These are phyloP conservation scores for Tetragnatha versicolor DNA, from an alignment of 1,140 invertebrate genomes.

Conservation along the genomic window DNA sequence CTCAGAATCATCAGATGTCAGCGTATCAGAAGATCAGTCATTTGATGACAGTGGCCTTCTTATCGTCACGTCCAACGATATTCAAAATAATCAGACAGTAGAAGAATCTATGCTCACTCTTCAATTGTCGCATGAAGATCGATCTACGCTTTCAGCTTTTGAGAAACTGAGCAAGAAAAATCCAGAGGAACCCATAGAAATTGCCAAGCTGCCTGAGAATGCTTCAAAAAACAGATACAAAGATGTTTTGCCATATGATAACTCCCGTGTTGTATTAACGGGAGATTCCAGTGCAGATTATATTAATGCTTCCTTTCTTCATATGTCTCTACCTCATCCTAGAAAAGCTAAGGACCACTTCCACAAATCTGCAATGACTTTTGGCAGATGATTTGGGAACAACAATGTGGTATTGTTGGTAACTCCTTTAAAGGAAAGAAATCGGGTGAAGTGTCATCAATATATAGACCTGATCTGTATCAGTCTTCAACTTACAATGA, in stretches of 20 bases:
- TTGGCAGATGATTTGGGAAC: slow-evolving; percentile 85
- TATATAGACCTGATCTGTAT: slow-evolving; percentile 93
- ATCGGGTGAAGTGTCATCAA: slow-evolving; percentile 94
- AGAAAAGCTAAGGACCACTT: slow-evolving; percentile 88
- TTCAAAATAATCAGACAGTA: slow-evolving; percentile 24
- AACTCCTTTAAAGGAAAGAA: slow-evolving; percentile 91
- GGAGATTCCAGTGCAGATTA: slow-evolving; percentile 82
- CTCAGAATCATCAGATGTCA: slow-evolving; percentile 37
- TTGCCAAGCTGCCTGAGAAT: slow-evolving; percentile 82
- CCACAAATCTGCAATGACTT: slow-evolving; percentile 91
- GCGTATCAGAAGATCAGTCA: background rate
- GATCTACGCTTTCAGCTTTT: slow-evolving; percentile 33
- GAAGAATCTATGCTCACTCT: slow-evolving; percentile 38
- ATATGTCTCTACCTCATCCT: slow-evolving; percentile 94
- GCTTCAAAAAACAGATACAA: slow-evolving; percentile 93
- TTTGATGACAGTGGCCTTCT: slow-evolving; percentile 13
- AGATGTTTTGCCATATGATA: slow-evolving; percentile 97
- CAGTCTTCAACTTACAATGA: slow-evolving; percentile 75
- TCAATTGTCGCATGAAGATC: slow-evolving; percentile 35
- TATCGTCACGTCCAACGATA: slow-evolving; percentile 29
- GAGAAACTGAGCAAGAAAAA: slow-evolving; percentile 84
- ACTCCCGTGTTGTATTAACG: slow-evolving; percentile 85
- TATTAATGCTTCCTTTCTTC: slow-evolving; percentile 97
- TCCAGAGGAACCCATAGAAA: slow-evolving; percentile 82
- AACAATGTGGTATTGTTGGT: slow-evolving; percentile 91